A percentile compares a stretch with the other conserved stretches of the same genome.
These are phyloP conservation scores for Ophion slaviceki DNA, from an alignment of 2,888 invertebrate species.

Conservation along the genomic window DNA sequence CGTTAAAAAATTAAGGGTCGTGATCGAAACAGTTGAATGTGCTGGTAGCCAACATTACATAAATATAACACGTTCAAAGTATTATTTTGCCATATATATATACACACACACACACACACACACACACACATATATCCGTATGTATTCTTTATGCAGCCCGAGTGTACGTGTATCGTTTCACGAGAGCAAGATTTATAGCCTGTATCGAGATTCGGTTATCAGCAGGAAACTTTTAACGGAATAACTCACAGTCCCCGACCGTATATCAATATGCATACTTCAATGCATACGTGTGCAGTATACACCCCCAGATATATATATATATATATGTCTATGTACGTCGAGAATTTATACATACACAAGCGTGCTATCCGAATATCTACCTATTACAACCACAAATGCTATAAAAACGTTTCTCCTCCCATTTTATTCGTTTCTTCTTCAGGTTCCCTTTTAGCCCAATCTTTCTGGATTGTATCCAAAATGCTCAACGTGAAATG, in stretches of 20 bases:
- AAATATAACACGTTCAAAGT: neutral
- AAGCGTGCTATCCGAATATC: conserved; percentile 31
- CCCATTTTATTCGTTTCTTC: conserved; percentile 15
- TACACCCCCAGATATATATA: neutral
- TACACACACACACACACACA: too few relatives aligned
- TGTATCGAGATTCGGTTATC: conserved; percentile 71
- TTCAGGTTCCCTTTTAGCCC: neutral
- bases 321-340: neutral
- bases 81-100: conserved; percentile 2
- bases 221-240: conserved; percentile 72
- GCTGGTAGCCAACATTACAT: neutral
- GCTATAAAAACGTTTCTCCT: conserved; percentile 55
- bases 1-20: neutral
- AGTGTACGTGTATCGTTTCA: conserved; percentile 68
- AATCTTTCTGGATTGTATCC: neutral
- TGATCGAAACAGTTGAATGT: neutral
- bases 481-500: conserved; percentile 26
- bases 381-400: conserved; percentile 40
- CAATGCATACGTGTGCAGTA: conserved; percentile 41
- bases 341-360: neutral
- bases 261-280: conserved; percentile 67
- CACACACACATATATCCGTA: conserved; percentile 10
- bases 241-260: conserved; percentile 67
- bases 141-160: conserved; percentile 32
- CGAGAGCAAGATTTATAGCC: conserved; percentile 69